Base-by-base conservation (phyloP, 2,888 invertebrate genomes). In the Gymnosoma rotundatum region DNA sequence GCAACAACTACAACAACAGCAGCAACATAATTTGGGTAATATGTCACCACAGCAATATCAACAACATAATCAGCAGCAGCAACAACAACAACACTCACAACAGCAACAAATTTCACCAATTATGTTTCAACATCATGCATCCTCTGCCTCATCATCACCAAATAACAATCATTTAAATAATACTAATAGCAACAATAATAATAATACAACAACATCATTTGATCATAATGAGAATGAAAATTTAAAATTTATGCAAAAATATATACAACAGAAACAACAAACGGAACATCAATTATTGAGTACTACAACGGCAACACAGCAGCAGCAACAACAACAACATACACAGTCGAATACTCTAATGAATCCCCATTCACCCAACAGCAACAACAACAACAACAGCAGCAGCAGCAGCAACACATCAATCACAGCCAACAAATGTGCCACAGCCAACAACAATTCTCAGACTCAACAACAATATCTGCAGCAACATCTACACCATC, bases 171-270 rank as follows among this genome's bases (percentile, higher is more conserved):
- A 86, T 79, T 86, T 88, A n/a, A 86, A 86, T 83, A 66, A 42
- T 73, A 88, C 87, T 69, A 48, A 1, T 63, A 90, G 86, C 66
- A 90, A 88, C 20, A 79, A 75, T 45, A 85, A 80, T 25, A 83
- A 82, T 52, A 85, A 85, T 67, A 73, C 63, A 16, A 72, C 63
- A 56, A 64, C 64, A 48, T 63, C 81, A 83, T 85, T 78, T 66
- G 83, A 60, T 73, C 75, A 78, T 45, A 86, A 87, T 87, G 88
- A 88, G 86, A 88, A 88, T 72, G 88, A 88, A 82, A 89, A 88
- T 83, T 87, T 90, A 78, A 90, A 90, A 87, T 88, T 91, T 88
- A 89, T 91, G 87, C 89, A 90, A 87, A 90, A 90, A 88, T 90
- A 89, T 87, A 90, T 91, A 78, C 90, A 92, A 87, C 88, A 90